Base-by-base conservation (phyloP, 2,113 vertebrate genomes). In the Halcyon malimbica region DNA sequence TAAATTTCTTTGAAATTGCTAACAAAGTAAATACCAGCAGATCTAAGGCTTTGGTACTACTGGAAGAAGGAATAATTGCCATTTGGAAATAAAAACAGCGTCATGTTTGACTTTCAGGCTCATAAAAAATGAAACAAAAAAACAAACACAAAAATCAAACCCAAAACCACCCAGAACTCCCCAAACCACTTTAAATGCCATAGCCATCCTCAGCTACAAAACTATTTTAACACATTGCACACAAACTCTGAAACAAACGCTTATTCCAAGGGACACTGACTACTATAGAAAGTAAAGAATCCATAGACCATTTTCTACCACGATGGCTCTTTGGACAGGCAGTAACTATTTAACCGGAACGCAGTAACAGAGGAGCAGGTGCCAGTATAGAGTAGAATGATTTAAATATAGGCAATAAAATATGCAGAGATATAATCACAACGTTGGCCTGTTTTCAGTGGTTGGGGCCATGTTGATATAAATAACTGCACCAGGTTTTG, bases 341-440 rank as follows among this genome's bases (percentile, higher is more conserved):
- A 83, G 53, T 17, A 77, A 78, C 41, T 89, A 50, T 91, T 35
- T 63, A 90, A 81, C n/a, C 35, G 14, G 19, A 59, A 89, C 33
- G 59, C 0, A 2, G 48, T 48, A 78, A 46, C 2, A 4, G 33
- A 93, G 19, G 46, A 94, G 82, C 80, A 95, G 89, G 89, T 94
- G 89, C 35, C 3, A 3, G 5, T 89, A 88, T 56, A 94, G 33
- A 94, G n/a, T 42, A 78, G 26, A 2, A 3, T 35, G 50, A 86
- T 83, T 86, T 86, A 93, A 94, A 56, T 60, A 75, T 33, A 81
- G 35, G 56, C 85, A 96, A 92, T 94, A 96, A 96, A 90, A 95
- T 95, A 96, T 94, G 71, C 92, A 94, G 75, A 96, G 68, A 56
- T 60, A 75, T 92, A 96, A 94, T 92, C 88, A 96, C 60, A 94